A percentile compares a stretch with the other conserved stretches of the same genome.
phyloP scores from a whole-genome alignment of 1,140 invertebrate genomes.

The Lucilia sericata region DNA sequence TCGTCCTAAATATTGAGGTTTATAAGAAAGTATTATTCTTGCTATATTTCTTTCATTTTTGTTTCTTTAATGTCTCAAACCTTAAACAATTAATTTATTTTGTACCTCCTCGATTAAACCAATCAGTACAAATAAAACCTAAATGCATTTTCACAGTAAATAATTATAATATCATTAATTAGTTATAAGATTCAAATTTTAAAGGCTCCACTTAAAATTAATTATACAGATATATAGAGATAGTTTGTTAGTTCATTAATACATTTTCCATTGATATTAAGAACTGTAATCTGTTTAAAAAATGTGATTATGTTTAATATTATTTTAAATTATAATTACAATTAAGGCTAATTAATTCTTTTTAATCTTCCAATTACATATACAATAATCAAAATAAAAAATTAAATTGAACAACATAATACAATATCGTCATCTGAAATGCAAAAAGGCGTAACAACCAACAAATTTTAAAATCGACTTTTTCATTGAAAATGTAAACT shows the following conservation, averaged over 20 bases:
- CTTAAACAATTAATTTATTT: neutral
- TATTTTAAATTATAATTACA: neutral
- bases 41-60: neutral
- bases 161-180: conserved; percentile 12
- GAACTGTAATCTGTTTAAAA: neutral
- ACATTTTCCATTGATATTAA: neutral
- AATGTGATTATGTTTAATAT: conserved; percentile 10
- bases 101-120: neutral
- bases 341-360: neutral
- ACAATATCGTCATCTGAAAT: too few species aligned
- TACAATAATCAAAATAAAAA: neutral
- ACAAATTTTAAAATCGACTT: too few species aligned
- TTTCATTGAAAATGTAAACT: too few species aligned
- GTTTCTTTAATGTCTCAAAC: neutral
- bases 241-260: neutral
- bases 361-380: neutral
- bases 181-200: neutral
- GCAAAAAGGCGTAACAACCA: too few species aligned
- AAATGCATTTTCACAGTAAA: conserved; percentile 1
- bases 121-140: neutral
- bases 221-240: neutral
- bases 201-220: conserved; percentile 22
- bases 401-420: neutral
- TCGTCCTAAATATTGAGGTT: neutral
- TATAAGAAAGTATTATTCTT: neutral